These are phyloP conservation scores for Tinea semifulvella DNA, from an alignment of 2,888 invertebrate species.

Conservation along the genomic window DNA sequence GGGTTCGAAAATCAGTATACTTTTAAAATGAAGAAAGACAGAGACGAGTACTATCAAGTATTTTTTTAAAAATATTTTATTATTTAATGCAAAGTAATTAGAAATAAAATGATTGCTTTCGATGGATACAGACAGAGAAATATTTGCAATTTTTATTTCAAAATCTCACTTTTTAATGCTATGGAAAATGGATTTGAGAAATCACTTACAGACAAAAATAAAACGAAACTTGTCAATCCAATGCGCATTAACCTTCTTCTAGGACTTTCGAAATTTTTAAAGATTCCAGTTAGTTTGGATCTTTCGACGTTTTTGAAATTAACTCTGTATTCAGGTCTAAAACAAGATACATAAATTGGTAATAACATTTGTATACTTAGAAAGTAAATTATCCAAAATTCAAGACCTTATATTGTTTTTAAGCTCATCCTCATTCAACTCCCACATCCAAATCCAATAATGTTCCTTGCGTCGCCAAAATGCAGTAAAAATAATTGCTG, in stretches of 20 bases:
- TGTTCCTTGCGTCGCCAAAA: slow-evolving; percentile 23
- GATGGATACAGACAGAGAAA: too few relatives aligned
- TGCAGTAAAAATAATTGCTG: slow-evolving; percentile 19
- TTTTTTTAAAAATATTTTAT: too few relatives aligned
- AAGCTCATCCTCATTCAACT: slow-evolving; percentile 19
- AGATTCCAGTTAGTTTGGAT: slow-evolving; percentile 14
- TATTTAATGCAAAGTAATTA: too few relatives aligned
- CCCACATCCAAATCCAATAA: slow-evolving; percentile 25
- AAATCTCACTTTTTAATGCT: too few relatives aligned
- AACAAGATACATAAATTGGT: neutral
- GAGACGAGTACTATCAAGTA: too few relatives aligned
- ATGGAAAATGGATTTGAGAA: too few relatives aligned
- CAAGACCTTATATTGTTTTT: slow-evolving; percentile 14
- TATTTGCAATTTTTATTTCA: too few relatives aligned
- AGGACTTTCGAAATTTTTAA: slow-evolving; percentile 10
- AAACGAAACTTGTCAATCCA: neutral
- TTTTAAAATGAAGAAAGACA: too few relatives aligned
- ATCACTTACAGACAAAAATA: slow-evolving; percentile 12
- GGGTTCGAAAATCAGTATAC: too few relatives aligned
- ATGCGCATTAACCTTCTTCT: slow-evolving; percentile 3
- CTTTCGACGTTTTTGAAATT: slow-evolving; percentile 6
- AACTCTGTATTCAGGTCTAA: slow-evolving; percentile 13
- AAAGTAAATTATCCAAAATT: too few relatives aligned
- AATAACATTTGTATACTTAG: too few relatives aligned
- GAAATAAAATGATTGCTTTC: too few relatives aligned